phyloP scores from a whole-genome alignment of 2,888 invertebrate genomes.

The Eupelmus urozonus region DNA sequence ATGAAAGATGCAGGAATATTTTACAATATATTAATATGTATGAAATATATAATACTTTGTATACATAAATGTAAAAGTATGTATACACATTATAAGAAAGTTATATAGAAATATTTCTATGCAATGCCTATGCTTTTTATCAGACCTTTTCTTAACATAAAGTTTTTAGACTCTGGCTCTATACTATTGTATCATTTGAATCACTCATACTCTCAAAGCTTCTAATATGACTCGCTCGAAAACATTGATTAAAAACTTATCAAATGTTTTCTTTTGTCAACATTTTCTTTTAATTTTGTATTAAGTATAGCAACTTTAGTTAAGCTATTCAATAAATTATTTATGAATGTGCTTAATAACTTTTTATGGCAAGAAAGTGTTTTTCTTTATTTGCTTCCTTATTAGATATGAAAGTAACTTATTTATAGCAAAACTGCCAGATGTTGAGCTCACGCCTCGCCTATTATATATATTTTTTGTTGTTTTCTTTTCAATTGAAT shows the following conservation, averaged over 20 bases:
- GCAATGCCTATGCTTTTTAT: slow-evolving; percentile 52
- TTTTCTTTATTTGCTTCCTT: slow-evolving; percentile 48
- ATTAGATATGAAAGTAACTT: slow-evolving; percentile 57
- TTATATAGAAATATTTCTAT: slow-evolving; percentile 55
- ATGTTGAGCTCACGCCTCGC: slow-evolving; percentile 55
- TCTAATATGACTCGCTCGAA: slow-evolving; percentile 42
- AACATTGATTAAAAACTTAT: slow-evolving; percentile 52
- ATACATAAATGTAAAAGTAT: slow-evolving; percentile 35
- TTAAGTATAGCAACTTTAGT: slow-evolving; percentile 59
- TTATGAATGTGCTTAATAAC: slow-evolving; percentile 70
- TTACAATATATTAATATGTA: slow-evolving; percentile 56
- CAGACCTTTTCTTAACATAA: slow-evolving; percentile 54
- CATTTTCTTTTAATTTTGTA: slow-evolving; percentile 52
- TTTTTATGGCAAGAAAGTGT: slow-evolving; percentile 72
- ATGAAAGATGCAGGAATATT: slow-evolving; percentile 50
- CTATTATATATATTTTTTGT: slow-evolving; percentile 58
- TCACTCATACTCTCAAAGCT: slow-evolving; percentile 39
- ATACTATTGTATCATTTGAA: slow-evolving; percentile 31
- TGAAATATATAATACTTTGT: slow-evolving; percentile 53
- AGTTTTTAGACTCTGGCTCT: slow-evolving; percentile 42
- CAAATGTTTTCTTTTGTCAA: slow-evolving; percentile 40
- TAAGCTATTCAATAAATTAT: slow-evolving; percentile 63
- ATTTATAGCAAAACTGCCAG: slow-evolving; percentile 54
- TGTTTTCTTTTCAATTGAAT: slow-evolving; percentile 68
- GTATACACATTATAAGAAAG: slow-evolving; percentile 27